Evolutionary conservation across 2,113 vertebrate species (phyloP).

Genomic region (Oreochromis aureus): DNA sequence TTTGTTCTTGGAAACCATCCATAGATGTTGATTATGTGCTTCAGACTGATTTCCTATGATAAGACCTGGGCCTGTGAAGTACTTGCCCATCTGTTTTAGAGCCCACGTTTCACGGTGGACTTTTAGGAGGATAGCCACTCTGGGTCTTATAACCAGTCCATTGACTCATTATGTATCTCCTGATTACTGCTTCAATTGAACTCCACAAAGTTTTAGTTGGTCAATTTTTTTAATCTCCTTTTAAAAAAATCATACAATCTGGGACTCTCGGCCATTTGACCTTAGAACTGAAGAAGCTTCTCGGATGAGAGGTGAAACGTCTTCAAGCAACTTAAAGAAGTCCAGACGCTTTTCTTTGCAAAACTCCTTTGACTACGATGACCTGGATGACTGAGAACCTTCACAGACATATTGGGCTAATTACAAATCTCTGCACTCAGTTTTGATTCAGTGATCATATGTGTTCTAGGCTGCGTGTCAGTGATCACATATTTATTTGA

Average conservation of each 20-base stretch:
- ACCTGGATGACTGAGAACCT: too few relatives aligned
- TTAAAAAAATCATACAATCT: neutral
- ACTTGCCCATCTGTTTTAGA: neutral
- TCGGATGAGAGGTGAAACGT: too few relatives aligned
- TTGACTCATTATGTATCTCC: neutral
- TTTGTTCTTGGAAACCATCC: neutral
- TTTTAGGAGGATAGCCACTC: neutral
- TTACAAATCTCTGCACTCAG: neutral
- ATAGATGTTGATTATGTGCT: neutral
- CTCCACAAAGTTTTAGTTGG: neutral
- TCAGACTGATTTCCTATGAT: neutral
- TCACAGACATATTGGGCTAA: too few relatives aligned
- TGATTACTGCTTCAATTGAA: fast-evolving
- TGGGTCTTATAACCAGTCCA: neutral
- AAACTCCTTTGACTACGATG: too few relatives aligned
- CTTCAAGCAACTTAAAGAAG: too few relatives aligned
- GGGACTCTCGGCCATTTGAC: too few relatives aligned
- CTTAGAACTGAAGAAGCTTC: too few relatives aligned
- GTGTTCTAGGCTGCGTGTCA: neutral
- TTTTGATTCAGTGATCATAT: neutral
- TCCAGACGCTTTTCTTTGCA: too few relatives aligned
- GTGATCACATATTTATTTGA: neutral
- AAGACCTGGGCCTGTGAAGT: neutral
- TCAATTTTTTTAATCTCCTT: neutral
- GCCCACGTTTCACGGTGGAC: neutral